These are phyloP conservation scores for Pantherophis alleghaniensis DNA, from an alignment of 2,797 vertebrate species.

Conservation along the genomic window DNA sequence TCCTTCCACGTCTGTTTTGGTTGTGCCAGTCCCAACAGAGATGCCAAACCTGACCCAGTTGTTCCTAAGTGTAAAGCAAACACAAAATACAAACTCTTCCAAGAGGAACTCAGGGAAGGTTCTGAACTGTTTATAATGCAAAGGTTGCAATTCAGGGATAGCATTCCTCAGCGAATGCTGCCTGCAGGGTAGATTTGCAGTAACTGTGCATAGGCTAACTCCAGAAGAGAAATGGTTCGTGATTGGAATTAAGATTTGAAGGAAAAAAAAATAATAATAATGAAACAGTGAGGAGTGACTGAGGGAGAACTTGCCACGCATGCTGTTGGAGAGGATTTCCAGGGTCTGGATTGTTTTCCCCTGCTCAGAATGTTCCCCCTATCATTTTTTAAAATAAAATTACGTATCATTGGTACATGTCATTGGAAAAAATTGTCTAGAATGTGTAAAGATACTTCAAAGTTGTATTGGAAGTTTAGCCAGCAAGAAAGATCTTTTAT, in stretches of 20 bases:
- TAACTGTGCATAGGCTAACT: no score
- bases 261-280: not conserved
- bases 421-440: not conserved
- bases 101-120: not conserved
- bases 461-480: not conserved
- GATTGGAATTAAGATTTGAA: not conserved
- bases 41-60: no score
- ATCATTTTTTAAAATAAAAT: not conserved
- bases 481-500: not conserved
- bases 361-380: not conserved
- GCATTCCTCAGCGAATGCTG: not conserved
- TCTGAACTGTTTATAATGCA: not conserved
- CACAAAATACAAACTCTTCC: not conserved
- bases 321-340: constrained; percentile 12
- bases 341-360: not conserved
- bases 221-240: not conserved
- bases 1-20: not conserved
- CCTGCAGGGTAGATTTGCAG: not conserved
- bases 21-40: no score
- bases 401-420: not conserved
- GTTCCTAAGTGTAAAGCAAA: not conserved
- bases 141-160: not conserved
- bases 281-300: not conserved
- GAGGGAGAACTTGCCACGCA: constrained; percentile 37
- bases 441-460: not conserved